Evolutionary conservation across 30 jellyfish, hydroid and myxozoan species (phyloP), one percentile per base, ranked within the genome.

Genomic region (Cassiopea xamachana): DNA sequence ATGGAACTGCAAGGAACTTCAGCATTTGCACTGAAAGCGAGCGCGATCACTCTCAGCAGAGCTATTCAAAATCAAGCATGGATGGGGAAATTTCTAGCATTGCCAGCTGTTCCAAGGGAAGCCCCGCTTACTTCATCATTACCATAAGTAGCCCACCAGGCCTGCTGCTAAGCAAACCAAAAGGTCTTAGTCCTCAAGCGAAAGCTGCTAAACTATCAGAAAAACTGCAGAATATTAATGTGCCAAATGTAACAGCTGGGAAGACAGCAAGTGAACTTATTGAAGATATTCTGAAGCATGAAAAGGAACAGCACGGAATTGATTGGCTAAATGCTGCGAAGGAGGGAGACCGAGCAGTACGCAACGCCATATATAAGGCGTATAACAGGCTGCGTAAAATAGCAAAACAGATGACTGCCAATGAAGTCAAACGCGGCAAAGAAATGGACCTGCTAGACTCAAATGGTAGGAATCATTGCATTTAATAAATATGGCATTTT

Each of bases 281-380:
- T 62, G 73, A 71, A n/a, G 90, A 82, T 39, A 82, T 82, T 44
- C 51, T 82, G 60, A 58, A 64, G n/a, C 90, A 82, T 46, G 90
- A 82, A 50, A 69, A 68, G 48, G 71, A 45, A 82, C 90, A 82
- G 67, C 82, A 82, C 68, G 90, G 90, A 62, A 50, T 82, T 82
- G 90, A 82, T 70, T 82, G 90, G 90, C 90, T 73, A 44, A 82
- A 82, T 12, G 90, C 90, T 2, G 74, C 69, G 50, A 19, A 82
- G 74, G 58, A 82, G 73, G 90, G 90, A 46, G 69, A 73, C 27
- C 71, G 82, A 43, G 82, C 82, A 50, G 46, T 82, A 50, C 48
- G 82, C 44, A 49, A 67, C 46, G 90, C 90, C 73, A 39, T 82
- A 47, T 19, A 44, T 43, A 82, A 82, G 59, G 90, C 90, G 1